Percentiles rank a stretch among this genome's conserved stretches.
Conservation (phyloP, 1,140 invertebrate species). For the Platyura marginata region DNA sequence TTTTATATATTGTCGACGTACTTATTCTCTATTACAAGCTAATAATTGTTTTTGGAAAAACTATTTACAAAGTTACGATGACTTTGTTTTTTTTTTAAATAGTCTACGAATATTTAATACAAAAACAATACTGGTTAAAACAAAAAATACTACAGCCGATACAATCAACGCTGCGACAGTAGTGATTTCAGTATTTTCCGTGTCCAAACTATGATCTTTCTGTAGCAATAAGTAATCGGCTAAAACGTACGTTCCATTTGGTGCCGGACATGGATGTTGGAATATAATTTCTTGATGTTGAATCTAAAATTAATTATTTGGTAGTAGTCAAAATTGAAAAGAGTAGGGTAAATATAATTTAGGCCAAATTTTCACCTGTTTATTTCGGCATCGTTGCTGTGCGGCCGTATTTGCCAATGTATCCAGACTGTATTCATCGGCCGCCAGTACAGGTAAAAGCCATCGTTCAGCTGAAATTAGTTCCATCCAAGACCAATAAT, state of each 20-base stretch:
- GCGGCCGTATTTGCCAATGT: constrained; percentile 34
- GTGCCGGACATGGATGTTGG: constrained; percentile 52
- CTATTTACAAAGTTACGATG: too few relatives aligned
- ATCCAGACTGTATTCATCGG: constrained; percentile 41
- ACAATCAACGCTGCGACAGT: constrained; percentile 33
- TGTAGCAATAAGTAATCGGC: constrained; percentile 33
- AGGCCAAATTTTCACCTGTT: constrained; percentile 30
- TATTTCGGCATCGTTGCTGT: constrained; percentile 39
- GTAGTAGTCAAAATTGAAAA: neutral
- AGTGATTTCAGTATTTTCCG: constrained; percentile 29
- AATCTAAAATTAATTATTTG: constrained; percentile 28
- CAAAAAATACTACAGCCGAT: constrained; percentile 35
- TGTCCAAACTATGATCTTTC: constrained; percentile 24
- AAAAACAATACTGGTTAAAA: constrained; percentile 35
- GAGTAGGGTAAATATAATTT: neutral
- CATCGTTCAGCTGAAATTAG: constrained; percentile 56
- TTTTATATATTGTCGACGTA: too few relatives aligned
- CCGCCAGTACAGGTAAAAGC: constrained; percentile 45
- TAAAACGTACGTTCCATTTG: constrained; percentile 54
- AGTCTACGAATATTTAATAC: constrained; percentile 33
- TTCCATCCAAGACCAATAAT: constrained; percentile 42
- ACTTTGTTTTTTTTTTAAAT: constrained; percentile 2
- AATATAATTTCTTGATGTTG: constrained; percentile 68
- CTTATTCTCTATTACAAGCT: too few relatives aligned
- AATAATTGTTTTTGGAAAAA: too few relatives aligned